phyloP scores from a whole-genome alignment of 2,888 invertebrate species.

The Apodemia hepburni region DNA sequence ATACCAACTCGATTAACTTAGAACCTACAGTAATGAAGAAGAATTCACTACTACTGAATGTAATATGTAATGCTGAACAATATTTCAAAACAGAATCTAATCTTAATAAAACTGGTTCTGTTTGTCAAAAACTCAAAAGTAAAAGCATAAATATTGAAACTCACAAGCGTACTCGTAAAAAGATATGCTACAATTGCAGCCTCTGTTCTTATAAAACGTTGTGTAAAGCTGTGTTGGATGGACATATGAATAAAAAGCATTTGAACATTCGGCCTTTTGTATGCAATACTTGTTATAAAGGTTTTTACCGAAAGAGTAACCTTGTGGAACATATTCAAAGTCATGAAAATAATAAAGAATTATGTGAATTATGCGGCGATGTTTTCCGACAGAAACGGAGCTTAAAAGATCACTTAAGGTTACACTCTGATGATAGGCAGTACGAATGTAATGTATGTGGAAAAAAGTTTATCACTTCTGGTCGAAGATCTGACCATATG shows the following conservation, averaged over 20 bases:
- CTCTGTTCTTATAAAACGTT: constrained; percentile 44
- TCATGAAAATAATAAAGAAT: constrained; percentile 42
- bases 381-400: constrained; percentile 48
- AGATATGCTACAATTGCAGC: constrained; percentile 39
- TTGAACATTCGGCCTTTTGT: constrained; percentile 42
- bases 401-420: constrained; percentile 46
- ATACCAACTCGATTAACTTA: too few relatives aligned
- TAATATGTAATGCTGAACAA: too few relatives aligned
- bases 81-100: background rate
- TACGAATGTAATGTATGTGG: constrained; percentile 49
- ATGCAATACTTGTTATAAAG: constrained; percentile 48
- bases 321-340: constrained; percentile 44
- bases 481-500: constrained; percentile 50
- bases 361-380: constrained; percentile 53
- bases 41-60: too few relatives aligned
- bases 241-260: constrained; percentile 53
- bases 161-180: constrained; percentile 29
- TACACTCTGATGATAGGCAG: constrained; percentile 49
- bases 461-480: constrained; percentile 48
- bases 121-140: background rate
- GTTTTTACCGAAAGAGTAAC: constrained; percentile 52
- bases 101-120: background rate
- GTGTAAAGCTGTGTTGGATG: constrained; percentile 46
- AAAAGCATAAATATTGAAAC: constrained; percentile 22
- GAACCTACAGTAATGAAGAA: too few relatives aligned